Conservation (phyloP, 2,888 invertebrate species). For the Acronicta aceris region DNA sequence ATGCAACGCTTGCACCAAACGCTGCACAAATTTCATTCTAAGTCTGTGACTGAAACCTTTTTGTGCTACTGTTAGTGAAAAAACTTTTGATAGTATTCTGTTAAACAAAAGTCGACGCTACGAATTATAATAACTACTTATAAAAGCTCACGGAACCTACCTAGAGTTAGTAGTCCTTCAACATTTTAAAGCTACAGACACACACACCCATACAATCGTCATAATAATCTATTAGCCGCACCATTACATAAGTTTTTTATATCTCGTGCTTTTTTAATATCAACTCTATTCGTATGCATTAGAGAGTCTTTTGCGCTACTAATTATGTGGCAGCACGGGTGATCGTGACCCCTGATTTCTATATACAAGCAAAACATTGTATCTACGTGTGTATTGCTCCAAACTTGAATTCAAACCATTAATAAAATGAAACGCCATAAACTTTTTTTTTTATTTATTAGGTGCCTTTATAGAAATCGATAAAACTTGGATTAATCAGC, state of each 20-base stretch:
- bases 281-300: conserved; percentile 29
- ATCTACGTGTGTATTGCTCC: conserved; percentile 59
- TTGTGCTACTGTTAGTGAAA: conserved; percentile 17
- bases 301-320: conserved; percentile 40
- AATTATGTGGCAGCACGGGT: conserved; percentile 25
- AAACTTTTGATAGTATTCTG: conserved; percentile 11
- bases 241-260: conserved; percentile 64
- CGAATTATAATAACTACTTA: conserved; percentile 41
- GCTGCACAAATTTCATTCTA: conserved; percentile 11
- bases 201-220: conserved; percentile 50
- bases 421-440: conserved; percentile 42
- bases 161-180: conserved; percentile 51
- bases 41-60: conserved; percentile 4
- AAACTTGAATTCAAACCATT: conserved; percentile 57
- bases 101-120: conserved; percentile 17
- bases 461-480: not conserved
- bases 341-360: conserved; percentile 70
- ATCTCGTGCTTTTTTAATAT: conserved; percentile 25
- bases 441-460: conserved; percentile 17
- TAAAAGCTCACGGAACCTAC: conserved; percentile 56
- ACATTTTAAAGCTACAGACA: conserved; percentile 60
- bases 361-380: conserved; percentile 67
- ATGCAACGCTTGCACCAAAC: conserved; percentile 5
- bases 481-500: conserved; percentile 14
- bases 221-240: conserved; percentile 63